A percentile compares a stretch with the other conserved stretches of the same genome.
phyloP scores from a whole-genome alignment of 2,888 invertebrate genomes.

The Xanthorhoe designata region DNA sequence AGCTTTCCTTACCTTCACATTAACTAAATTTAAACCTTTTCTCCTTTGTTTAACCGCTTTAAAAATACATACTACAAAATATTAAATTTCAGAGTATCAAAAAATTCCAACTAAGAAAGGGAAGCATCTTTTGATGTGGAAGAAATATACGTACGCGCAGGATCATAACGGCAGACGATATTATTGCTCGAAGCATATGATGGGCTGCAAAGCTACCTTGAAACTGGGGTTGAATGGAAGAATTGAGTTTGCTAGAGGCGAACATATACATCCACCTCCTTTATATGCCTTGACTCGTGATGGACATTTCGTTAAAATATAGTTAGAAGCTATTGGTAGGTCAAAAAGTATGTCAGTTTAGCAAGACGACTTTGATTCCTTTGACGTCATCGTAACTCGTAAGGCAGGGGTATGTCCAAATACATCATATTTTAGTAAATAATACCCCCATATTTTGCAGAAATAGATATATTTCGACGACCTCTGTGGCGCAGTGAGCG shows the following conservation, averaged over 20 bases:
- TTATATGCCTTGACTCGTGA: conserved; percentile 3
- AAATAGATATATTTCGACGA: too few relatives aligned
- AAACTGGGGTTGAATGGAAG: conserved; percentile 16
- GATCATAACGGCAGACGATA: conserved; percentile 42
- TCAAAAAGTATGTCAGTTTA: not conserved
- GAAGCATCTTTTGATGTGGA: conserved; percentile 39
- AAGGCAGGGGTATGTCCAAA: too few relatives aligned
- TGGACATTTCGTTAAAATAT: conserved; percentile 14
- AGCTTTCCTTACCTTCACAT: too few relatives aligned
- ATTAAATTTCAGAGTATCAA: conserved; percentile 22
- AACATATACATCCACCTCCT: conserved; percentile 22
- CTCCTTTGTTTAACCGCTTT: too few relatives aligned
- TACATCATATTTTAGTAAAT: too few relatives aligned
- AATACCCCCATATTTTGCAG: too few relatives aligned
- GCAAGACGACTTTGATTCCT: too few relatives aligned
- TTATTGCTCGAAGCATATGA: conserved; percentile 45
- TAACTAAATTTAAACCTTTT: too few relatives aligned
- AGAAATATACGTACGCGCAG: conserved; percentile 49
- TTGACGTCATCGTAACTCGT: too few relatives aligned
- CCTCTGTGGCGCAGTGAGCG: too few relatives aligned
- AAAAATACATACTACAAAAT: too few relatives aligned
- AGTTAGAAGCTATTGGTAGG: not conserved
- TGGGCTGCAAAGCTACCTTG: conserved; percentile 8
- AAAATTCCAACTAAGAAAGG: conserved; percentile 8
- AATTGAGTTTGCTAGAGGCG: conserved; percentile 16